These are phyloP conservation scores for Coptodon bakossiorum DNA, from an alignment of 2,113 vertebrate species.

Conservation along the genomic window DNA sequence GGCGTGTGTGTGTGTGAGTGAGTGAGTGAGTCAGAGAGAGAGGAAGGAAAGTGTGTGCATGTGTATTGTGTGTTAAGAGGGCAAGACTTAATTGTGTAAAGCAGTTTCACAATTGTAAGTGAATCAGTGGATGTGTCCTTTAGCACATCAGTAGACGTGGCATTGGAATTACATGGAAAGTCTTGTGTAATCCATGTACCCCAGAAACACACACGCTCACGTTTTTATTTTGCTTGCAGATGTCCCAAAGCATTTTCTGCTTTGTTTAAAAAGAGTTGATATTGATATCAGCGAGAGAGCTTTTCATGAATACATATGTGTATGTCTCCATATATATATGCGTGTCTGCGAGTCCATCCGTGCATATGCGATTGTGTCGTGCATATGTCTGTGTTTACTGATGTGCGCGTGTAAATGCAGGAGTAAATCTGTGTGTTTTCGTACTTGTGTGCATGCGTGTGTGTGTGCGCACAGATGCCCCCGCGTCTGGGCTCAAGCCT, in stretches of 20 bases:
- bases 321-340: neutral
- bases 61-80: constrained; percentile 51
- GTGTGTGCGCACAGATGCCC: constrained; percentile 19
- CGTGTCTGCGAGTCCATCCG: neutral
- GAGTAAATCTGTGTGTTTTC: constrained; percentile 13
- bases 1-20: constrained; percentile 42
- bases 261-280: constrained; percentile 25
- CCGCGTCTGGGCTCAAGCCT: constrained; percentile 37
- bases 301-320: constrained; percentile 26
- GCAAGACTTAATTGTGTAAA: constrained; percentile 65
- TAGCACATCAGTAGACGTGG: constrained; percentile 36
- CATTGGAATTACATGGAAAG: constrained; percentile 37
- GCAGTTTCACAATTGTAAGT: constrained; percentile 49
- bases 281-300: constrained; percentile 11
- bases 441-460: neutral
- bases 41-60: neutral
- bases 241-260: neutral
- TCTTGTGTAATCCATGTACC: constrained; percentile 14
- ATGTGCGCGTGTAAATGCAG: neutral
- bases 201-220: neutral
- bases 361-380: neutral
- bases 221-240: neutral
- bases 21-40: neutral
- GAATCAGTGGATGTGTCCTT: constrained; percentile 54
- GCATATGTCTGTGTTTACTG: neutral